phyloP scores from a whole-genome alignment of 2,113 vertebrate genomes.

The Strigops habroptila region DNA sequence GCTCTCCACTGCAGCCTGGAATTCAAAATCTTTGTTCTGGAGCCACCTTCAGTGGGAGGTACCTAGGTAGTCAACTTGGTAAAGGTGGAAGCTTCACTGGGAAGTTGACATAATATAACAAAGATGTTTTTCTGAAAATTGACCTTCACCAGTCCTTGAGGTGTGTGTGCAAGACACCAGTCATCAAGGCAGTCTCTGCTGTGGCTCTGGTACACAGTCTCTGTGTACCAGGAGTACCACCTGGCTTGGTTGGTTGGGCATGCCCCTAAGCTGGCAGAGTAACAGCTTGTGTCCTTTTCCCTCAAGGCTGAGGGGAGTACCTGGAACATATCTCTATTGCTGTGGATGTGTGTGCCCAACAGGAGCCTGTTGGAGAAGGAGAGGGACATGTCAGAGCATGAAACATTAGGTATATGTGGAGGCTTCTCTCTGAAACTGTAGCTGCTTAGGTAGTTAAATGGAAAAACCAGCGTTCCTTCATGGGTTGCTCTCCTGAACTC shows the following conservation, averaged over 20 bases:
- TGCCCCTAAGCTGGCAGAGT: neutral
- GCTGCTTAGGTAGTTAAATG: neutral
- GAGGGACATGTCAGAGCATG: neutral
- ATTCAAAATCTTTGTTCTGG: neutral
- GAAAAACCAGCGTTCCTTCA: neutral
- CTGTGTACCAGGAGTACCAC: neutral
- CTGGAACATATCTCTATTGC: fast-evolving
- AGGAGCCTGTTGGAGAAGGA: neutral
- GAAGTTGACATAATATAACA: neutral
- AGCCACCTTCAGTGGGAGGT: neutral
- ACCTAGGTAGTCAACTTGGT: fast-evolving
- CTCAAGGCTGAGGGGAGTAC: neutral
- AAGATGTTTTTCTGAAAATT: neutral
- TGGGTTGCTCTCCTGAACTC: neutral
- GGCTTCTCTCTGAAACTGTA: neutral
- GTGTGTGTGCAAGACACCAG: neutral
- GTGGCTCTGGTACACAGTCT: no score
- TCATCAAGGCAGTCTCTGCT: neutral
- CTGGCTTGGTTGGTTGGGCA: neutral
- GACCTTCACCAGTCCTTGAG: neutral
- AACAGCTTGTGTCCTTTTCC: neutral
- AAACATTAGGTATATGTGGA: fast-evolving
- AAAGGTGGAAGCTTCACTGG: neutral
- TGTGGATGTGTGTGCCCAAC: neutral
- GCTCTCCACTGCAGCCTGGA: neutral